phyloP scores from a whole-genome alignment of 2,888 invertebrate species.

The Tyria jacobaeae region DNA sequence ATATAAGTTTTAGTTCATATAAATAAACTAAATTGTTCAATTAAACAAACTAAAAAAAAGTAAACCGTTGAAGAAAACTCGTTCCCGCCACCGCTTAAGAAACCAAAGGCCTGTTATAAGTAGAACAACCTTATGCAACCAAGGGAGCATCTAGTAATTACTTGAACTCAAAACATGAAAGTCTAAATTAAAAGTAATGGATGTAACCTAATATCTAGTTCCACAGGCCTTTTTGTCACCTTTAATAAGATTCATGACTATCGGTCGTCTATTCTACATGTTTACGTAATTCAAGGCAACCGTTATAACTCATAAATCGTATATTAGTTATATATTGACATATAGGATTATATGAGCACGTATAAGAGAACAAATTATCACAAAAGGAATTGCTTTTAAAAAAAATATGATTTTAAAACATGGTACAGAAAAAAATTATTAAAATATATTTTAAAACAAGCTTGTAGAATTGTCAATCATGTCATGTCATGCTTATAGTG shows the following conservation, averaged over 20 bases:
- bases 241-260: slow-evolving; percentile 38
- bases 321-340: slow-evolving; percentile 48
- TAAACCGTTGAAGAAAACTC: slow-evolving; percentile 45
- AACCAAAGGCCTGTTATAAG: slow-evolving; percentile 50
- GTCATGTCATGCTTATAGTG: too few species aligned
- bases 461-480: too few species aligned
- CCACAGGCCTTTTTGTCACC: slow-evolving; percentile 51
- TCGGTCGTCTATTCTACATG: slow-evolving; percentile 39
- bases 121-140: slow-evolving; percentile 18
- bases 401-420: slow-evolving; percentile 31
- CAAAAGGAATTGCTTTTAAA: slow-evolving; percentile 54
- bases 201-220: slow-evolving; percentile 27
- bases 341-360: slow-evolving; percentile 56
- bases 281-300: slow-evolving; percentile 84
- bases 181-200: background rate
- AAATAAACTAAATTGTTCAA: slow-evolving; percentile 12
- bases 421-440: background rate
- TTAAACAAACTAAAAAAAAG: slow-evolving; percentile 31
- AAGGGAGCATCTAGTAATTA: background rate
- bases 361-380: slow-evolving; percentile 72
- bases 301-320: slow-evolving; percentile 45
- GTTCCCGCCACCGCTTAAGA: slow-evolving; percentile 70
- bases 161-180: background rate
- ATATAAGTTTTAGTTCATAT: slow-evolving; percentile 37
- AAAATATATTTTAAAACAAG: too few species aligned